Base-by-base conservation (phyloP, 1,140 invertebrate species). In the Magallana ariakensis region DNA sequence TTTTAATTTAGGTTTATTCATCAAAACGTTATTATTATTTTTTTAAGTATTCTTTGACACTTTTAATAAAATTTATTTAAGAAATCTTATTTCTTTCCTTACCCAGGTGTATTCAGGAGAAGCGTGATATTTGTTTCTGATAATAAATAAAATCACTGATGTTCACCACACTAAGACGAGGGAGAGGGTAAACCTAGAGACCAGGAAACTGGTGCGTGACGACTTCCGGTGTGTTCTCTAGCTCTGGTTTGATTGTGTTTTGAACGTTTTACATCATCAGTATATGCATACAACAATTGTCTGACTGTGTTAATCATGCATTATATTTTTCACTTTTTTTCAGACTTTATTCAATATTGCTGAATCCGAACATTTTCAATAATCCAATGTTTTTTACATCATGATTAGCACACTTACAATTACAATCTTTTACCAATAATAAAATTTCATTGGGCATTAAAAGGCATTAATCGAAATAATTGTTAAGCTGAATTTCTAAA, bases 81-180 rank as follows among this genome's bases (percentile, higher is more conserved):
- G 66, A 75, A 19, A 13, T 75, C 33, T 75, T 75, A 75, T 75
- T 75, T 75, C 66, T 75, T 75, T 75, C 66, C 66, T 75, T 75
- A 75, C 66, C 66, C 66, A 75, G 66, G 66, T 75, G 19, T 75
- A 13, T 75, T 75, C 66, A 75, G 22, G 22, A 26, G 66, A 75
- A 75, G 66, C 33, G 66, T 75, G 66, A 75, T 75, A 75, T 75
- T 75, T 75, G 66, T 75, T 75, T 75, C 66, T 75, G 22, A 75
- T 75, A 75, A 75, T 75, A 75, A 75, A 75, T 75, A 26, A 10
- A 75, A 33, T 75, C 66, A 75, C 66, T 19, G 66, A 75, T 26
- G 66, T 26, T 26, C 22, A 26, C 22, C 66, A 75, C 22, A 75
- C 9, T 75, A 1, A 22, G 66, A 26, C 9, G 66, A 8, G 13